Evolutionary conservation across 2,113 vertebrate genomes (phyloP).

Genomic region (Pterocles burchelli): DNA sequence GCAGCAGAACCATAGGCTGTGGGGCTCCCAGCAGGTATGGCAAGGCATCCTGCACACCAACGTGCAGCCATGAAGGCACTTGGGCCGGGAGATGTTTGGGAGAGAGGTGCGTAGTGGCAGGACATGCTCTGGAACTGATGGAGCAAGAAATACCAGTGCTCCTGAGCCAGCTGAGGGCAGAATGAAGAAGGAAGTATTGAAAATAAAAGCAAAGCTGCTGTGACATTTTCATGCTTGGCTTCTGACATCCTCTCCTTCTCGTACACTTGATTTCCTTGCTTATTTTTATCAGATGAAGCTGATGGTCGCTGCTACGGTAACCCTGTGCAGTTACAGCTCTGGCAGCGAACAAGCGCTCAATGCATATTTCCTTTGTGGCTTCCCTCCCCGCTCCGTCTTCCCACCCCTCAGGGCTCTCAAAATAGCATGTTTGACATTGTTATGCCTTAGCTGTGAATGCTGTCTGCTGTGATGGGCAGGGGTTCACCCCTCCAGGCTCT

Average conservation of each 20-base stretch:
- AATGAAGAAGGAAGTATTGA: slow-evolving; percentile 27
- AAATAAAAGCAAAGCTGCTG: slow-evolving; percentile 41
- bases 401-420: background rate
- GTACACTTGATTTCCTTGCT: slow-evolving; percentile 37
- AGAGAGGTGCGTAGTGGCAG: background rate
- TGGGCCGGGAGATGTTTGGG: background rate
- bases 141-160: background rate
- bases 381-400: slow-evolving; percentile 3
- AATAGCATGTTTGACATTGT: background rate
- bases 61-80: rapidly evolving
- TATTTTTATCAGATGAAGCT: slow-evolving; percentile 72
- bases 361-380: slow-evolving; percentile 69
- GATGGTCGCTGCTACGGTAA: slow-evolving; percentile 60
- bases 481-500: background rate
- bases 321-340: slow-evolving; percentile 42
- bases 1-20: background rate
- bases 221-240: slow-evolving; percentile 57
- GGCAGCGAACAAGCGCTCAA: background rate
- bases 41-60: background rate
- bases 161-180: background rate
- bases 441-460: background rate
- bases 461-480: background rate
- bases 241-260: slow-evolving; percentile 41
- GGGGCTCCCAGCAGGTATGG: background rate
- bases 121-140: background rate